A percentile compares a stretch with the other conserved stretches of the same genome.
Conservation (phyloP, 1,140 invertebrate species). For the Leptonema lineaticorne region DNA sequence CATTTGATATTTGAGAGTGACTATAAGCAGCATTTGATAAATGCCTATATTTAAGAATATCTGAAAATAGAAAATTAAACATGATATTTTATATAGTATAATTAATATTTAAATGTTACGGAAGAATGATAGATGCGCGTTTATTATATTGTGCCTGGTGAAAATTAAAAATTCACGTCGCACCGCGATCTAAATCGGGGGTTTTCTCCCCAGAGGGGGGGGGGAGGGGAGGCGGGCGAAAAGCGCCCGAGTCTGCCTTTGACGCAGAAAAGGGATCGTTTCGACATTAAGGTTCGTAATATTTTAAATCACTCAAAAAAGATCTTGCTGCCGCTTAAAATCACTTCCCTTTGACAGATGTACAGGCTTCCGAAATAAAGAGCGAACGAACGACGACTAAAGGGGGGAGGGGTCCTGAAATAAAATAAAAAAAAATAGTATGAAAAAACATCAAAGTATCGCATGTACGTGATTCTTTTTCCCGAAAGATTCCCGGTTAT, state of each 20-base stretch:
- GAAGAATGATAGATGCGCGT: background rate
- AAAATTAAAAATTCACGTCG: slow-evolving; percentile 29
- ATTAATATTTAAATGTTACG: too few relatives aligned
- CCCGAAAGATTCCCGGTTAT: background rate
- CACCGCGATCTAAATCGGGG: slow-evolving; percentile 11
- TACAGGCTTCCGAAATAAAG: too few relatives aligned
- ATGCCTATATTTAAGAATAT: too few relatives aligned
- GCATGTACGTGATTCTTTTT: slow-evolving; percentile 23
- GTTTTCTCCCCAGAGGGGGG: background rate
- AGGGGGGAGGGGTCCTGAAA: too few relatives aligned
- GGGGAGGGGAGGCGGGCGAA: too few relatives aligned
- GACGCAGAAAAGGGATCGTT: slow-evolving; percentile 9
- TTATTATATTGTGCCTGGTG: slow-evolving; percentile 19
- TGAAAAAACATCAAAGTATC: slow-evolving; percentile 32
- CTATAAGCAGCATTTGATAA: too few relatives aligned
- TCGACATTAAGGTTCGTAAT: slow-evolving; percentile 26
- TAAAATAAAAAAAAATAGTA: too few relatives aligned
- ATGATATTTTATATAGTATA: too few relatives aligned
- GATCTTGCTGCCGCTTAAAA: slow-evolving; percentile 27
- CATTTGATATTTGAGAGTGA: too few relatives aligned
- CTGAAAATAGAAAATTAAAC: too few relatives aligned
- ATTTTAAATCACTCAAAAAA: slow-evolving; percentile 30
- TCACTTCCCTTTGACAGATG: slow-evolving; percentile 26
- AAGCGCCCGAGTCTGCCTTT: too few relatives aligned
- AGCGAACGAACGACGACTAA: too few relatives aligned